Conservation (phyloP, 1,140 invertebrate species). For the Fopius arisanus region DNA sequence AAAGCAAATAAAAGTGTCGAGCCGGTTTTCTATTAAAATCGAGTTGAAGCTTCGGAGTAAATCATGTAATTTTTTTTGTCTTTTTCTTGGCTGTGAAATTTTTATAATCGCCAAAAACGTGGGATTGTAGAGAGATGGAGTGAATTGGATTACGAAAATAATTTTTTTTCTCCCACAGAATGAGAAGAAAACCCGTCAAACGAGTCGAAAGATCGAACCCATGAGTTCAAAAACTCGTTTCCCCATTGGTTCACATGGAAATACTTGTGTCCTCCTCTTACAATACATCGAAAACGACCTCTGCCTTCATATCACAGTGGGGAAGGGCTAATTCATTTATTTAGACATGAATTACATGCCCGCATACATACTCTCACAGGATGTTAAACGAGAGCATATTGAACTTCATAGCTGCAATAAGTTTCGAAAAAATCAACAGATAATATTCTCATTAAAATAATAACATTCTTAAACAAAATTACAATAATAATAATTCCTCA, state of each 20-base stretch:
- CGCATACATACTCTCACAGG: not conserved
- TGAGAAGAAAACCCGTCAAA: not conserved
- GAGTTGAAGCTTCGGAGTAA: too few relatives aligned
- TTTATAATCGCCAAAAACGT: not conserved
- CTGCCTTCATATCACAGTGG: not conserved
- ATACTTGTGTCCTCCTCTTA: not conserved
- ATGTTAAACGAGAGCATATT: not conserved
- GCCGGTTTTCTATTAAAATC: too few relatives aligned
- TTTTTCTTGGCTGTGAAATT: not conserved
- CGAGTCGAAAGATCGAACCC: not conserved
- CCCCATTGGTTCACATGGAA: not conserved
- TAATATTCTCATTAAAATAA: too few relatives aligned
- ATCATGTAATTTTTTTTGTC: too few relatives aligned
- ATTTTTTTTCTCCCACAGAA: not conserved
- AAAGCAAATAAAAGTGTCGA: too few relatives aligned
- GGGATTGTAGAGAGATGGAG: too few relatives aligned
- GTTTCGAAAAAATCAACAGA: too few relatives aligned
- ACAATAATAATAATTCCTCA: too few relatives aligned
- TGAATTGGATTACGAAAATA: not conserved
- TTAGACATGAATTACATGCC: not conserved
- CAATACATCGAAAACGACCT: not conserved
- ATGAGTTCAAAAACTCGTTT: not conserved
- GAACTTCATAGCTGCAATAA: too few relatives aligned
- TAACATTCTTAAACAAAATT: too few relatives aligned
- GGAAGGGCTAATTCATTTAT: not conserved